Conservation (phyloP, 1,140 invertebrate species). For the Drosophila malerkotliana region DNA sequence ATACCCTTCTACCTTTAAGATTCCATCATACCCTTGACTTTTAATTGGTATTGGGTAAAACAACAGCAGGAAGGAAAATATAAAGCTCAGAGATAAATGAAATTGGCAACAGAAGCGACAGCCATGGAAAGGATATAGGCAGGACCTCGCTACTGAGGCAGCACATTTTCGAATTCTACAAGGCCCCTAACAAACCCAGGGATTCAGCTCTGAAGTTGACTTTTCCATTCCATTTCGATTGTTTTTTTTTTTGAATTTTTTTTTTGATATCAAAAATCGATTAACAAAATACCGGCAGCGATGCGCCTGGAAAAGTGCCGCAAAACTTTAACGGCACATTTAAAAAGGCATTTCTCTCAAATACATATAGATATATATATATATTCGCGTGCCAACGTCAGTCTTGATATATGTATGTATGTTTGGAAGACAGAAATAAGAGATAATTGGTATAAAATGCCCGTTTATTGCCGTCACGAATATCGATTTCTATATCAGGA, state of each 20-base stretch:
- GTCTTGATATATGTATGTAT: slow-evolving; percentile 6
- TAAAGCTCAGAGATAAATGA: slow-evolving; percentile 79
- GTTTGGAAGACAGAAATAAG: slow-evolving; percentile 39
- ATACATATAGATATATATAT: slow-evolving; percentile 17
- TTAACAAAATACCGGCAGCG: slow-evolving; percentile 71
- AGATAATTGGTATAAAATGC: slow-evolving; percentile 78
- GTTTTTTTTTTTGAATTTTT: slow-evolving; percentile 38
- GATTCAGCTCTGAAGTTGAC: slow-evolving; percentile 49
- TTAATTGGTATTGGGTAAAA: slow-evolving; percentile 6
- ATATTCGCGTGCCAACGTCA: slow-evolving; percentile 48
- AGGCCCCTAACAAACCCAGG: slow-evolving; percentile 16
- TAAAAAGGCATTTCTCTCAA: slow-evolving; percentile 61
- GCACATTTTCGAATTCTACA: slow-evolving; percentile 1
- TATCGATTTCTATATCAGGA: slow-evolving; percentile 80
- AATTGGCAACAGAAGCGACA: slow-evolving; percentile 69
- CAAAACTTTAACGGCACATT: slow-evolving; percentile 65
- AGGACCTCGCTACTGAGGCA: background rate
- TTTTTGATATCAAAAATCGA: slow-evolving; percentile 70
- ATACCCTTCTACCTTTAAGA: background rate
- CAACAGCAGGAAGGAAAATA: slow-evolving; percentile 40
- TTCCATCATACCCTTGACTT: background rate
- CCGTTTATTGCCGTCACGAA: slow-evolving; percentile 75
- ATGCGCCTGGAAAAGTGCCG: slow-evolving; percentile 32
- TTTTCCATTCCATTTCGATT: slow-evolving; percentile 34
- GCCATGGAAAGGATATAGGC: slow-evolving; percentile 35